A percentile compares a stretch with the other conserved stretches of the same genome.
phyloP scores from a whole-genome alignment of 2,797 vertebrate species.

The Percopsis omiscomaycus region DNA sequence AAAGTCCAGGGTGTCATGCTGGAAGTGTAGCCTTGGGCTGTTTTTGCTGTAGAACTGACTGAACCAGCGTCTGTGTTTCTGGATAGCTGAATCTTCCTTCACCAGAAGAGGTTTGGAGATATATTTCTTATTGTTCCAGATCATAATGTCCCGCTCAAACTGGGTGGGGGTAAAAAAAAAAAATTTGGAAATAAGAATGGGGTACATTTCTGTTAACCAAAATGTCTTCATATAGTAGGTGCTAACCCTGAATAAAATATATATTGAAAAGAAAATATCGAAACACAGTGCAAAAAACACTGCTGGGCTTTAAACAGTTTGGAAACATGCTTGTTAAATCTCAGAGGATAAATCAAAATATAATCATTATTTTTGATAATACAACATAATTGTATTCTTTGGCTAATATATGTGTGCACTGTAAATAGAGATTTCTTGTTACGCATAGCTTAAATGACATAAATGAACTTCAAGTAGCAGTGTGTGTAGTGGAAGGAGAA shows the following conservation, averaged over 20 bases:
- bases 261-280: too few species aligned
- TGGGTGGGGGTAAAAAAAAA: slow-evolving; percentile 29
- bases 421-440: background rate
- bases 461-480: too few species aligned
- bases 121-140: slow-evolving; percentile 89
- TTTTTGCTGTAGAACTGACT: slow-evolving; percentile 86
- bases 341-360: background rate
- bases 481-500: background rate
- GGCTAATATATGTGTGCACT: background rate
- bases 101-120: slow-evolving; percentile 81
- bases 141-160: slow-evolving; percentile 86
- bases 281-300: too few species aligned
- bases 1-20: slow-evolving; percentile 73
- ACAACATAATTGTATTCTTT: background rate
- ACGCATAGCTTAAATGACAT: background rate
- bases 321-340: too few species aligned
- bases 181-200: background rate
- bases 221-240: too few species aligned
- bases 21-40: slow-evolving; percentile 67
- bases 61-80: slow-evolving; percentile 84
- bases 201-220: background rate
- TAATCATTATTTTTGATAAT: background rate
- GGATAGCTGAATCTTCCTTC: slow-evolving; percentile 82
- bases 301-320: too few species aligned
- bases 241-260: too few species aligned